Base-by-base conservation (phyloP, 2,888 invertebrate genomes). In the Agrilus mali region DNA sequence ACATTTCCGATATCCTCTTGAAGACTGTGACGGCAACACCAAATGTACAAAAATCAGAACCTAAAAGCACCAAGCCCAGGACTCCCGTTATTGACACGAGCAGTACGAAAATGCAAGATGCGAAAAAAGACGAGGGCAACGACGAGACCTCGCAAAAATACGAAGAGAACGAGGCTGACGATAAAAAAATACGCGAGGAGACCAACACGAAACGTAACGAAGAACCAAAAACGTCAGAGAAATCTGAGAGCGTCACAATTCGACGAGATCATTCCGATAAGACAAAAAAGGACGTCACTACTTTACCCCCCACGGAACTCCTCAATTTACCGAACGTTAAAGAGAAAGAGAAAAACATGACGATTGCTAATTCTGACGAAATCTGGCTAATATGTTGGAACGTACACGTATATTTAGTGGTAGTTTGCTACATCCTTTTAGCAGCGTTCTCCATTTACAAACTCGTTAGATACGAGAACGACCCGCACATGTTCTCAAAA, bases 371-470 rank as follows among this genome's bases (percentile, higher is more conserved):
- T 33, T 57, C 63, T 1, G 65, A 67, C 36, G 63, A 67, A 44
- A 82, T 83, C 0, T 86, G 87, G 82, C 77, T 83, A 0, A 81
- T 87, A 51, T 89, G 88, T 2, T 93, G 92, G 93, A 86, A 90
- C 57, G 77, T 92, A 7, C 93, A 94, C 61, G 83, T 93, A 5
- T 94, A 93, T 67, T 67, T 87, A 34, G 84, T 86, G 0, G 92
- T 90, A 1, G 79, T 84, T 13, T 75, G 88, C 58, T 94, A 92
- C 61, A 82, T 86, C 0, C 70, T 90, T 10, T 68, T 94, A 55
- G 87, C 89, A 0, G 74, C 88, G 1, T 88, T 85, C 61, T 88
- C 88, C 16, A 80, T 90, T 46, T 82, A 87, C 59, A 88, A 89
- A 66, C 77, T 93, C 50, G 78, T 92, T 37, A 79, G 89, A 41